phyloP scores from a whole-genome alignment of 2,797 vertebrate species.

The Hapalemur alaotrensis region DNA sequence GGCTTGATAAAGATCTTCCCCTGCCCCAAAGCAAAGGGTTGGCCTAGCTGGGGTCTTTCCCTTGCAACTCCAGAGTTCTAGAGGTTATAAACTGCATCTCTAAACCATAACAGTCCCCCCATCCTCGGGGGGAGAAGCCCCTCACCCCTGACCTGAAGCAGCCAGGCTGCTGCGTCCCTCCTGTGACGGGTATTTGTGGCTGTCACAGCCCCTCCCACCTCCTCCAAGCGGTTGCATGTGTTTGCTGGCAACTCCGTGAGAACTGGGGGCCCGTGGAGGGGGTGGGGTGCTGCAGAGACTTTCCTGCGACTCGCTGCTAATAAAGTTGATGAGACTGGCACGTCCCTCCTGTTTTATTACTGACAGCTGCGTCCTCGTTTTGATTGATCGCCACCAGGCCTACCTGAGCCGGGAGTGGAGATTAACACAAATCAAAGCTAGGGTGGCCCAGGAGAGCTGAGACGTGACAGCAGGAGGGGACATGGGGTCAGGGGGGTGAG shows the following conservation, averaged over 20 bases:
- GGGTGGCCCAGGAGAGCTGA: slow-evolving; percentile 39
- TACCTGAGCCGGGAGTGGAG: slow-evolving; percentile 63
- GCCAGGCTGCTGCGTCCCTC: neutral
- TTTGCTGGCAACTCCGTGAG: neutral
- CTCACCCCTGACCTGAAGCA: neutral
- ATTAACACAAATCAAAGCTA: slow-evolving; percentile 70
- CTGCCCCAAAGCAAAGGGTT: neutral
- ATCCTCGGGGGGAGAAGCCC: neutral
- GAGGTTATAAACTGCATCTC: neutral
- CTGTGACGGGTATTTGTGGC: neutral
- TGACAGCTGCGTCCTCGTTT: slow-evolving; percentile 61
- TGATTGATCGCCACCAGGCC: slow-evolving; percentile 73
- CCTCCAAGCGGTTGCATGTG: neutral
- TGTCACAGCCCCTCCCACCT: neutral
- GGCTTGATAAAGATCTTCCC: neutral
- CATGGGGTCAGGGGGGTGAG: neutral
- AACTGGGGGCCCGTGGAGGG: neutral
- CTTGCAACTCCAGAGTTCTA: neutral
- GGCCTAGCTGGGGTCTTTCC: neutral
- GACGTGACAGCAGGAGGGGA: neutral
- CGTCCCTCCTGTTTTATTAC: slow-evolving; percentile 41
- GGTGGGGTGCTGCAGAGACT: slow-evolving; percentile 13
- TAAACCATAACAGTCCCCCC: accelerated
- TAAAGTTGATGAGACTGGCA: slow-evolving; percentile 74
- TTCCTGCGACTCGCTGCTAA: slow-evolving; percentile 54